A percentile compares a stretch with the other conserved stretches of the same genome.
Conservation (phyloP, 2,888 invertebrate genomes). For the Cabera pusaria region DNA sequence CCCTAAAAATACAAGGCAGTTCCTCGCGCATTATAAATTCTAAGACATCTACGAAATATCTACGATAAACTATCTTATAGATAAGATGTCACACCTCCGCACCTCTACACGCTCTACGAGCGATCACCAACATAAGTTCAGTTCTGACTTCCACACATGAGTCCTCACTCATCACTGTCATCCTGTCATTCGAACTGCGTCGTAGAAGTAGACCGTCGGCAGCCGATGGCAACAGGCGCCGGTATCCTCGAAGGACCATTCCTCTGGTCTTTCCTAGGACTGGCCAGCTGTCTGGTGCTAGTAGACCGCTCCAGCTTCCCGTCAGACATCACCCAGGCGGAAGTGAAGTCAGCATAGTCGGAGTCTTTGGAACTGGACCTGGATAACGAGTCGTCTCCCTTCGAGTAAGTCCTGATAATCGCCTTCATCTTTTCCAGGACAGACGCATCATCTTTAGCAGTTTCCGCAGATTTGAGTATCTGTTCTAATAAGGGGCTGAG, state of each 20-base stretch:
- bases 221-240: constrained; percentile 71
- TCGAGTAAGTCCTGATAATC: constrained; percentile 75
- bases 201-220: constrained; percentile 73
- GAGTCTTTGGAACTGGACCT: constrained; percentile 81
- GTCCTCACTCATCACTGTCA: constrained; percentile 39
- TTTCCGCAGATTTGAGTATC: constrained; percentile 87
- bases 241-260: constrained; percentile 73
- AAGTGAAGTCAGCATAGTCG: constrained; percentile 87
- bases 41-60: constrained; percentile 15
- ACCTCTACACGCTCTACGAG: constrained; percentile 3
- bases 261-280: constrained; percentile 73
- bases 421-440: constrained; percentile 90
- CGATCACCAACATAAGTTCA: constrained; percentile 8
- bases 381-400: constrained; percentile 71
- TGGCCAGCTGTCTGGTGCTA: constrained; percentile 77
- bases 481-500: constrained; percentile 87
- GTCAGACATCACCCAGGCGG: constrained; percentile 89
- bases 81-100: constrained; percentile 10
- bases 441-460: constrained; percentile 88
- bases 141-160: constrained; percentile 31
- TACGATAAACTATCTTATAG: constrained; percentile 17
- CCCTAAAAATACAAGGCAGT: constrained; percentile 1
- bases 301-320: constrained; percentile 85
- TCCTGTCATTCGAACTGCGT: constrained; percentile 73
- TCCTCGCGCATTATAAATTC: constrained; percentile 5